A percentile compares a stretch with the other conserved stretches of the same genome.
phyloP scores from a whole-genome alignment of 2,888 invertebrate genomes.

The Psococerastis gibbosa region DNA sequence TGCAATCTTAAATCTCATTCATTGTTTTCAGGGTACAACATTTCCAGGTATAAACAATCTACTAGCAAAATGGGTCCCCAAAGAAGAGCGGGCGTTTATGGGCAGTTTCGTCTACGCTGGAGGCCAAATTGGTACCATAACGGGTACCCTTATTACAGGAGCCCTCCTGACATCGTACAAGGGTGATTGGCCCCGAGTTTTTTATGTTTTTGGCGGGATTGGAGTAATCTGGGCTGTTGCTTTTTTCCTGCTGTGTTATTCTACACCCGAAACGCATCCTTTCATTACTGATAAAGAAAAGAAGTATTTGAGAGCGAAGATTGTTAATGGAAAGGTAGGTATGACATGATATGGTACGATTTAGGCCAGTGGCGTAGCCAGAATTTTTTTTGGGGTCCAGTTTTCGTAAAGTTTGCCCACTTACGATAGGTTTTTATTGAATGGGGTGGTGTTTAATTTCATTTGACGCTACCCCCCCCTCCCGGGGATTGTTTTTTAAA shows the following conservation, averaged over 20 bases:
- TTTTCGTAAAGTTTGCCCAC: too few species aligned
- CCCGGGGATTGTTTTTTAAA: too few species aligned
- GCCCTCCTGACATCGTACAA: neutral
- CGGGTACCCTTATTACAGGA: neutral
- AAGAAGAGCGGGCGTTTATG: slow-evolving; percentile 33
- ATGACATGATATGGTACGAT: too few species aligned
- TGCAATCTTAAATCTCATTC: too few species aligned
- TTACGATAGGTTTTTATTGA: too few species aligned
- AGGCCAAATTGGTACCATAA: slow-evolving; percentile 14
- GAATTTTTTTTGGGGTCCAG: too few species aligned
- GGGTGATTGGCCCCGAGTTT: slow-evolving; percentile 36
- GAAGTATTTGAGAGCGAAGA: slow-evolving; percentile 41
- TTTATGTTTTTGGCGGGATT: slow-evolving; percentile 34
- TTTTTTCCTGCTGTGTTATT: slow-evolving; percentile 24
- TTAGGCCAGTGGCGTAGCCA: too few species aligned
- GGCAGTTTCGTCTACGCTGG: slow-evolving; percentile 40
- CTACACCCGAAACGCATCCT: slow-evolving; percentile 49
- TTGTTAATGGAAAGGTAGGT: slow-evolving; percentile 26
- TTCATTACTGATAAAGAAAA: slow-evolving; percentile 51
- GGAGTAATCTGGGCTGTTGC: slow-evolving; percentile 34
- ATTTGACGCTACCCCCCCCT: too few species aligned
- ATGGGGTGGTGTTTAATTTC: too few species aligned
- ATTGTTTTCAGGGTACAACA: slow-evolving; percentile 31
- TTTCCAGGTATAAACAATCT: slow-evolving; percentile 40
- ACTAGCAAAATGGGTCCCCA: slow-evolving; percentile 38